Evolutionary conservation across 1,140 invertebrate genomes (phyloP).

Genomic region (Propsilocerus akamusi): DNA sequence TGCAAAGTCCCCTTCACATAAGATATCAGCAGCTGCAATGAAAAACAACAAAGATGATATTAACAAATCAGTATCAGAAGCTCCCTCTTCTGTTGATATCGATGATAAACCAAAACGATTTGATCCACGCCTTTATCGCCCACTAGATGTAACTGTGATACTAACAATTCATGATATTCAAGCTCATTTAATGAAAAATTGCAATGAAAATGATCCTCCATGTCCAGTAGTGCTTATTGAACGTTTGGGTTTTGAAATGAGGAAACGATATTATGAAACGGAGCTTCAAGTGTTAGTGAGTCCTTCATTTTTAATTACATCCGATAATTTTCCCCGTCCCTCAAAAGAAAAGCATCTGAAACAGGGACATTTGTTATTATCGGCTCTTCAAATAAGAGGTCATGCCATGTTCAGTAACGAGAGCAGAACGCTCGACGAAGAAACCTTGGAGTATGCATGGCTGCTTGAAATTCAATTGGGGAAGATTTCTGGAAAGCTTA

Average conservation of each 20-base stretch:
- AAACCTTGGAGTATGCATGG: constrained; percentile 96
- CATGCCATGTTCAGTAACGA: constrained; percentile 95
- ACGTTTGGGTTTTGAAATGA: constrained; percentile 90
- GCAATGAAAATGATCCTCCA: constrained; percentile 64
- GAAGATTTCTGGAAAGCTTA: constrained; percentile 61
- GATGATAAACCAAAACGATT: constrained; percentile 38
- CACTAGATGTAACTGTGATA: constrained; percentile 78
- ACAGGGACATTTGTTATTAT: constrained; percentile 77
- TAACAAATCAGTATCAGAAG: constrained; percentile 33
- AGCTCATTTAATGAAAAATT: constrained; percentile 81
- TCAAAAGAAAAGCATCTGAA: constrained; percentile 56
- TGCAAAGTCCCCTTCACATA: constrained; percentile 13
- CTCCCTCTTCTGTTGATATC: constrained; percentile 28
- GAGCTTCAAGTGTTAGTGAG: constrained; percentile 79
- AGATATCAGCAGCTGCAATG: constrained; percentile 9
- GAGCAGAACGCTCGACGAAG: constrained; percentile 72
- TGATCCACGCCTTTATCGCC: constrained; percentile 72
- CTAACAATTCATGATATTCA: constrained; percentile 92
- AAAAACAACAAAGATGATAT: constrained; percentile 18
- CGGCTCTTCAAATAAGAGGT: constrained; percentile 76
- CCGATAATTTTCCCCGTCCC: constrained; percentile 46
- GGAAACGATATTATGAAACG: constrained; percentile 80
- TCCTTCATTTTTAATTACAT: constrained; percentile 65
- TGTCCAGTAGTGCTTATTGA: constrained; percentile 83
- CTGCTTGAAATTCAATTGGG: constrained; percentile 65